Evolutionary conservation across 2,113 vertebrate genomes (phyloP).

Genomic region (Scartelaos histophorus): DNA sequence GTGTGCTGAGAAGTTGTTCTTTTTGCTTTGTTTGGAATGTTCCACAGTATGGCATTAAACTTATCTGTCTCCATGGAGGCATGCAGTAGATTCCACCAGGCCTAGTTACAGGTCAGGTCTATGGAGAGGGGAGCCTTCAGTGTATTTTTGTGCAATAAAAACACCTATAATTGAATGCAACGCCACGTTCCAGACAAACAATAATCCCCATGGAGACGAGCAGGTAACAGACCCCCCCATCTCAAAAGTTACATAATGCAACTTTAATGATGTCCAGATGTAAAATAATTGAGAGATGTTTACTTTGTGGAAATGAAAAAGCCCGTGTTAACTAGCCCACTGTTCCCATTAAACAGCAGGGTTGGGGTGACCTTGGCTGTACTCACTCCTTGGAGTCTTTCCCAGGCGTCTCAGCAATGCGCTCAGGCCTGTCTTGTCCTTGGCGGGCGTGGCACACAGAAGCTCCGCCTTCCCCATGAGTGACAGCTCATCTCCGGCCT

Average conservation of each 20-base stretch:
- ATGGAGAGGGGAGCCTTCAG: too few relatives aligned
- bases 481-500: conserved; percentile 95
- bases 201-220: too few relatives aligned
- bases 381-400: conserved; percentile 78
- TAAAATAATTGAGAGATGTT: background rate
- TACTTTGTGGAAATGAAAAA: background rate
- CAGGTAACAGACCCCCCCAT: too few relatives aligned
- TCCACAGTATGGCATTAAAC: too few relatives aligned
- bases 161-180: background rate
- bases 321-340: background rate
- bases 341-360: background rate
- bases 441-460: conserved; percentile 88
- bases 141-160: too few relatives aligned
- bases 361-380: conserved; percentile 15
- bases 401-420: conserved; percentile 89
- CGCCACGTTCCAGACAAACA: too few relatives aligned
- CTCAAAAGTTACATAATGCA: too few relatives aligned
- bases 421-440: conserved; percentile 92
- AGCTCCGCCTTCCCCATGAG: conserved; percentile 98
- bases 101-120: too few relatives aligned
- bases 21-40: too few relatives aligned
- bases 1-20: too few relatives aligned
- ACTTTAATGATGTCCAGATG: background rate
- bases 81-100: too few relatives aligned
- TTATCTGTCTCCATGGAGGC: too few relatives aligned